Conservation (phyloP, 2,888 invertebrate species). For the Apotomis turbidana region DNA sequence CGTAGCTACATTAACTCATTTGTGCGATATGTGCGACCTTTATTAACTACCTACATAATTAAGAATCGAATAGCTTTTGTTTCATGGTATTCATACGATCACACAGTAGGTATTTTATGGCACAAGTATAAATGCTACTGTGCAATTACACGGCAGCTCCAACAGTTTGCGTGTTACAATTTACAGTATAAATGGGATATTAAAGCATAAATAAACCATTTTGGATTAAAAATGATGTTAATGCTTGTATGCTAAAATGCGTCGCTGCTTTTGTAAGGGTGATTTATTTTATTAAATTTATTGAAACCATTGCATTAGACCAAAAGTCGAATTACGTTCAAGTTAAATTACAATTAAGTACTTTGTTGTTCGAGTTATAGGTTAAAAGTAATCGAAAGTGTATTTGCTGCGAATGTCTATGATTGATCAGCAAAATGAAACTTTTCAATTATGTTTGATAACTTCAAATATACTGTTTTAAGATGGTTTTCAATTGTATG, state of each 20-base stretch:
- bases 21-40: slow-evolving; percentile 26
- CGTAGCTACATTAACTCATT: slow-evolving; percentile 12
- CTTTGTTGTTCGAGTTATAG: too few relatives aligned
- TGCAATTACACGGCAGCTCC: neutral
- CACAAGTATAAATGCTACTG: neutral
- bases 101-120: slow-evolving; percentile 4
- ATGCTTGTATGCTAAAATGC: neutral
- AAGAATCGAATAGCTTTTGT: slow-evolving; percentile 16
- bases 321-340: too few relatives aligned
- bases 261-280: neutral
- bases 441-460: neutral
- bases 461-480: neutral
- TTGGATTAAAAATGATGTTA: neutral
- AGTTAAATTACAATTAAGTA: too few relatives aligned
- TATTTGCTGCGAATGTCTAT: too few relatives aligned
- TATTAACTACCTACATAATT: slow-evolving; percentile 24
- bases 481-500: neutral
- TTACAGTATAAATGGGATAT: neutral
- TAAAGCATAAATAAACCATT: neutral
- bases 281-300: too few relatives aligned
- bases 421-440: neutral
- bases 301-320: too few relatives aligned
- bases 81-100: neutral
- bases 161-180: slow-evolving; percentile 15
- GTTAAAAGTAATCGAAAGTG: too few relatives aligned